These are phyloP conservation scores for Parascotia fuliginaria DNA, from an alignment of 2,888 invertebrate genomes.

Conservation along the genomic window DNA sequence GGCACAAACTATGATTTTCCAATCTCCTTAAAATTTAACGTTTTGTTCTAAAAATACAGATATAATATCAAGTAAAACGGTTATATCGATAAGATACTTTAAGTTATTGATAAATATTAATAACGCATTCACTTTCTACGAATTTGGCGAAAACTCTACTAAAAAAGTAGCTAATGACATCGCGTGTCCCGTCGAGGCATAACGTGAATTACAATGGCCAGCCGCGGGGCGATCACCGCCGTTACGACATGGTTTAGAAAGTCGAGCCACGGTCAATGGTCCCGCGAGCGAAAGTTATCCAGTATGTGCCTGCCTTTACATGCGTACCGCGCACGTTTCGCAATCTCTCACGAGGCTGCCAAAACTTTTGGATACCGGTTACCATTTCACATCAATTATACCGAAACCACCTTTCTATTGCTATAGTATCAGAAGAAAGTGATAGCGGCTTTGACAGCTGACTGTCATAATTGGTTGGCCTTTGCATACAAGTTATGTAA, in stretches of 20 bases:
- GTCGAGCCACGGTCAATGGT: slow-evolving; percentile 82
- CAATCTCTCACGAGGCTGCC: slow-evolving; percentile 45
- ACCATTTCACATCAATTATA: slow-evolving; percentile 30
- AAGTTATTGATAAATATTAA: too few relatives aligned
- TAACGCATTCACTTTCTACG: slow-evolving; percentile 82
- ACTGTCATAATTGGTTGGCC: too few relatives aligned
- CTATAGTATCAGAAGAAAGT: slow-evolving; percentile 58
- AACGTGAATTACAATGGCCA: slow-evolving; percentile 78
- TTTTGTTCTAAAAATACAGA: too few relatives aligned
- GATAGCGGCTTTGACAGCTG: too few relatives aligned
- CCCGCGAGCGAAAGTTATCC: slow-evolving; percentile 78
- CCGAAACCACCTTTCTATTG: slow-evolving; percentile 35
- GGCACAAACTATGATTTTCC: too few relatives aligned
- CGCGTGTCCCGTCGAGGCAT: slow-evolving; percentile 75
- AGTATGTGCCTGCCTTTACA: slow-evolving; percentile 63
- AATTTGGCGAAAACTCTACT: slow-evolving; percentile 68
- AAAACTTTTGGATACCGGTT: slow-evolving; percentile 38
- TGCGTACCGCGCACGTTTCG: slow-evolving; percentile 61
- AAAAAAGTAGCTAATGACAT: slow-evolving; percentile 72
- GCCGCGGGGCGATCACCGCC: slow-evolving; percentile 69
- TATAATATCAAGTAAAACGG: too few relatives aligned
- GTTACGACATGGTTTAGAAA: slow-evolving; percentile 84
- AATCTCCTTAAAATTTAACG: too few relatives aligned
- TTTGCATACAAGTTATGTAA: too few relatives aligned
- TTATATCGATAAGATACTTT: too few relatives aligned